phyloP scores from a whole-genome alignment of 1,140 invertebrate species.

The Cyrtorhinus lividipennis region DNA sequence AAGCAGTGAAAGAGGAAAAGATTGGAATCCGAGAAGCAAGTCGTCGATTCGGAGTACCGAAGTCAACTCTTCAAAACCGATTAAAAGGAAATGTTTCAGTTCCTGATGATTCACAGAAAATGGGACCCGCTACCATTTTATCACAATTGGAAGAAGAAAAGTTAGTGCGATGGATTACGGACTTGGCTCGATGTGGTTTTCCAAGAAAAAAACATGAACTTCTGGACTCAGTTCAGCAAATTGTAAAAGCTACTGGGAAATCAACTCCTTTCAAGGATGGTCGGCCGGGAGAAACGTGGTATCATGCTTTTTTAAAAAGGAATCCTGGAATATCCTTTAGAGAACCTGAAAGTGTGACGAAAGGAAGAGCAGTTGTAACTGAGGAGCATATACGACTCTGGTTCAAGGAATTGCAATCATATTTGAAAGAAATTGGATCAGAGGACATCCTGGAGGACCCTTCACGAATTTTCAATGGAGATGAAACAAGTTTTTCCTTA shows the following conservation, averaged over 20 bases:
- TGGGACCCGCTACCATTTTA: background rate
- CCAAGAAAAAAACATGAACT: conserved; percentile 15
- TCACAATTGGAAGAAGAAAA: background rate
- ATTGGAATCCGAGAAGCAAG: background rate
- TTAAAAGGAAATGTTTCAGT: background rate
- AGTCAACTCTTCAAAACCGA: background rate
- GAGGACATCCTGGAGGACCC: background rate
- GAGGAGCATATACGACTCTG: conserved; percentile 19
- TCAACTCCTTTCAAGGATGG: conserved; percentile 18
- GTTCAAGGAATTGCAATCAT: conserved; percentile 19
- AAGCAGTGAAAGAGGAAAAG: background rate
- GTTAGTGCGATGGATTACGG: conserved; percentile 6
- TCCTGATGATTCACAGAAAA: background rate
- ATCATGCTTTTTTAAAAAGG: conserved; percentile 14
- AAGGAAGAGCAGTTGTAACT: conserved; percentile 16
- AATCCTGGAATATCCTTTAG: conserved; percentile 14
- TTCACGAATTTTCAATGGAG: background rate
- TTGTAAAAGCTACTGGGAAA: conserved; percentile 9
- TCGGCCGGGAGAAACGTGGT: conserved; percentile 21
- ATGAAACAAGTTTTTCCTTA: background rate
- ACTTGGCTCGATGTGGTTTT: conserved; percentile 12
- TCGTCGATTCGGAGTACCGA: background rate
- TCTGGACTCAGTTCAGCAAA: conserved; percentile 18
- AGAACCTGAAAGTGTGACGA: background rate
- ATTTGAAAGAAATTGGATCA: background rate